These are phyloP conservation scores for Paradoxurus hermaphroditus DNA, from an alignment of 2,113 vertebrate species.

Conservation along the genomic window DNA sequence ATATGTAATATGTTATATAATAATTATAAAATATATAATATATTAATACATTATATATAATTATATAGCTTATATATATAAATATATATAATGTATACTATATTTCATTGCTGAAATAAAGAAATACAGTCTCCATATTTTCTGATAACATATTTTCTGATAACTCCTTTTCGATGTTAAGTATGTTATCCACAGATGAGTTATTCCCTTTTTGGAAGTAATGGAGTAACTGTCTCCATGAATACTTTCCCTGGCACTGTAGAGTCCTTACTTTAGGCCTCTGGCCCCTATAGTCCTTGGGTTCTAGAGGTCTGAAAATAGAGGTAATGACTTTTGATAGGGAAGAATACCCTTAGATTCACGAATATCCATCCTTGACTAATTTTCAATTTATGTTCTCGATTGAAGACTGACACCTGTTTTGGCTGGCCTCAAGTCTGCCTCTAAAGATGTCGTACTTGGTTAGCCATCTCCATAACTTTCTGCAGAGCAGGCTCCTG, in stretches of 20 bases:
- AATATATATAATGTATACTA: no score
- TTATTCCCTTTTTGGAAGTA: neutral
- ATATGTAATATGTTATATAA: no score
- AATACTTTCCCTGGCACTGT: neutral
- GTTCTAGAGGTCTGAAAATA: neutral
- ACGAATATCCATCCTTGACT: neutral
- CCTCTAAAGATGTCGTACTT: neutral
- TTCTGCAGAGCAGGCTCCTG: neutral
- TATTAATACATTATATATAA: no score
- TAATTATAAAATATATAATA: no score
- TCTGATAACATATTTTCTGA: neutral
- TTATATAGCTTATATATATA: no score
- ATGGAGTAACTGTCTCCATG: neutral
- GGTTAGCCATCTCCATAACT: neutral
- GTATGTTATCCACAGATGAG: neutral
- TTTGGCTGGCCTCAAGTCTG: neutral
- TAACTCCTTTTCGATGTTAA: neutral
- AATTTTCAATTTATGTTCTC: neutral
- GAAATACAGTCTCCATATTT: neutral
- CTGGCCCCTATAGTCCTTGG: neutral
- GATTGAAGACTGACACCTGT: neutral
- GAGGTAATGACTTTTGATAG: neutral
- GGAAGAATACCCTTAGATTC: neutral
- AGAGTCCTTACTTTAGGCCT: neutral
- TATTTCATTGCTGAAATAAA: neutral